Conservation (phyloP, 1,140 invertebrate species). For the Platorchestia sp. region DNA sequence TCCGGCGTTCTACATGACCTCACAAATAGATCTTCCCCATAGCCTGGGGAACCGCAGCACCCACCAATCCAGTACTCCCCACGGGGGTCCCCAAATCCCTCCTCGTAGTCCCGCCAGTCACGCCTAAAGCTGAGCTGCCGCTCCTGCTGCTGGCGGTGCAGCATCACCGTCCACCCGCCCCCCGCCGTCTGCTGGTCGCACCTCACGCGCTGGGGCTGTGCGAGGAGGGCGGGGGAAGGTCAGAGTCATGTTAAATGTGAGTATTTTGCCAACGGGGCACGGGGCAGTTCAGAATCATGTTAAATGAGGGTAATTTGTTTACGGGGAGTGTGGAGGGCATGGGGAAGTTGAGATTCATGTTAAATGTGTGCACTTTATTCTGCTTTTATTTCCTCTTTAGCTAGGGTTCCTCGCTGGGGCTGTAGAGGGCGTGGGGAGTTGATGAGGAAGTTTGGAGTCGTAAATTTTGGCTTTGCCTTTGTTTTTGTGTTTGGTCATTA, state of each 20-base stretch:
- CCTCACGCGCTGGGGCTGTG: conserved; percentile 54
- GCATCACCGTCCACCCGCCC: conserved; percentile 65
- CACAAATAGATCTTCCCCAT: not conserved
- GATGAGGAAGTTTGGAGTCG: no score
- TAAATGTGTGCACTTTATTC: not conserved
- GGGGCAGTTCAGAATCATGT: not conserved
- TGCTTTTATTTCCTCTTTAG: not conserved
- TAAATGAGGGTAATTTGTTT: not conserved
- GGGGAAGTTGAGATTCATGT: not conserved
- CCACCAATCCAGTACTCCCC: conserved; percentile 66
- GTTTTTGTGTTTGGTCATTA: no score
- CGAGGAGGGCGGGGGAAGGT: not conserved
- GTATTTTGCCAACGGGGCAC: not conserved
- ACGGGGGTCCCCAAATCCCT: conserved; percentile 60
- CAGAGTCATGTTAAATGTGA: not conserved
- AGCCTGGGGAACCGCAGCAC: not conserved
- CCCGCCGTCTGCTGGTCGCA: conserved; percentile 60
- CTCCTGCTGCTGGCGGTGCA: conserved; percentile 52
- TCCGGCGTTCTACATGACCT: no score
- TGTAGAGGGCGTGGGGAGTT: no score
- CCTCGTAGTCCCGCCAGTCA: conserved; percentile 56
- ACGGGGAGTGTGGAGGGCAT: not conserved
- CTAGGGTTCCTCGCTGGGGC: no score
- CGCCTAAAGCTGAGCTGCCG: conserved; percentile 62
- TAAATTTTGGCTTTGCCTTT: no score